phyloP scores from a whole-genome alignment of 2,113 vertebrate species.

The Urocolius indicus region DNA sequence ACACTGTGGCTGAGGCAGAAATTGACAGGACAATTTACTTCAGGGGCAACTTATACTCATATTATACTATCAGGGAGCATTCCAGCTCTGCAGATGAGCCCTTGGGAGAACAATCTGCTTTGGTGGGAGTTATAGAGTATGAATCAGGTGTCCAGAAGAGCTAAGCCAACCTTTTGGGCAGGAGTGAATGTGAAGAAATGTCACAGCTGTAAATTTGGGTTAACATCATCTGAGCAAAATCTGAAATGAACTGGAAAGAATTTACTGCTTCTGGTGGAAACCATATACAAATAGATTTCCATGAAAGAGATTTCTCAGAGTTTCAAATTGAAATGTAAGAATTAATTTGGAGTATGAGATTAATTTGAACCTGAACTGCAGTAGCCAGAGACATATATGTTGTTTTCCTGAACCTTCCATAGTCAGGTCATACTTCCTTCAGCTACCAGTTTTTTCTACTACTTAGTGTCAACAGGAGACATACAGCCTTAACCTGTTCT shows the following conservation, averaged over 20 bases:
- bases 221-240: conserved; percentile 29
- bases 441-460: background rate
- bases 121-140: background rate
- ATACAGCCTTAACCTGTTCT: background rate
- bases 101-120: background rate
- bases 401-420: background rate
- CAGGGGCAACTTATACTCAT: background rate
- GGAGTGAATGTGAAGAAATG: background rate
- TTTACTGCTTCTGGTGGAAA: conserved; percentile 40
- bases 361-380: conserved; percentile 2
- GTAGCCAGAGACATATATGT: background rate
- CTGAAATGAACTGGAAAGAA: conserved; percentile 33
- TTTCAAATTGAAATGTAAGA: conserved; percentile 4
- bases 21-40: background rate
- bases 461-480: background rate
- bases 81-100: background rate
- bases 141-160: background rate
- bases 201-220: conserved; percentile 30
- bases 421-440: background rate
- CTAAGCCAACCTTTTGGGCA: background rate
- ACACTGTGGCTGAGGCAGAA: background rate
- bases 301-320: conserved; percentile 17
- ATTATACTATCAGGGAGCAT: background rate
- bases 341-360: background rate
- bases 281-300: conserved; percentile 45